These are phyloP conservation scores for Naso thynnoides DNA, from an alignment of 2,797 vertebrate species.

Conservation along the genomic window DNA sequence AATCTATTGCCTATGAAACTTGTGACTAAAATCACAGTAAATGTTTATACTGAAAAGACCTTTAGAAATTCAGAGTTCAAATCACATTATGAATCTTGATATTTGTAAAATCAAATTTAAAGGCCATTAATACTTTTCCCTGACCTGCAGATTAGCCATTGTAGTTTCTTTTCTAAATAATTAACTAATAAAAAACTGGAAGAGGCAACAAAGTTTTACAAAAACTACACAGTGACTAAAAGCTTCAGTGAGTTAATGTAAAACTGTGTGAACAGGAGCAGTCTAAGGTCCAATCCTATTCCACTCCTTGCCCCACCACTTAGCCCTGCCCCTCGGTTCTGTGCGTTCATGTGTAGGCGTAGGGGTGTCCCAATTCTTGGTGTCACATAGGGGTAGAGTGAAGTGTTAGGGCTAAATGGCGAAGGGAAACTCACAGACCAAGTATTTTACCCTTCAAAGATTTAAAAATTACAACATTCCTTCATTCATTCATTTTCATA, in stretches of 20 bases:
- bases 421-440: no score
- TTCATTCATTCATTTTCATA: no score
- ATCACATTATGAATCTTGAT: not conserved
- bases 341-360: no score
- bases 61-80: not conserved
- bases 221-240: not conserved
- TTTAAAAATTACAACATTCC: no score
- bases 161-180: not conserved
- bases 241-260: not conserved
- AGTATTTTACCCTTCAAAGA: no score
- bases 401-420: no score
- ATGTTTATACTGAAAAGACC: not conserved
- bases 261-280: not conserved
- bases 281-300: no score
- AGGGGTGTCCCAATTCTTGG: no score
- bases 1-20: not conserved
- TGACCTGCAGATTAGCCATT: not conserved
- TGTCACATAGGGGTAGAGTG: no score
- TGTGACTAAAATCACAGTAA: not conserved
- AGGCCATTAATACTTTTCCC: not conserved
- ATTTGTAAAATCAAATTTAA: not conserved
- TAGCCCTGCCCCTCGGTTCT: no score
- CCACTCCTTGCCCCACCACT: no score
- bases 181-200: not conserved
- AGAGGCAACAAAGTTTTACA: not conserved